Conservation (phyloP, 2,888 invertebrate genomes). For the Diplazon laetatorius region DNA sequence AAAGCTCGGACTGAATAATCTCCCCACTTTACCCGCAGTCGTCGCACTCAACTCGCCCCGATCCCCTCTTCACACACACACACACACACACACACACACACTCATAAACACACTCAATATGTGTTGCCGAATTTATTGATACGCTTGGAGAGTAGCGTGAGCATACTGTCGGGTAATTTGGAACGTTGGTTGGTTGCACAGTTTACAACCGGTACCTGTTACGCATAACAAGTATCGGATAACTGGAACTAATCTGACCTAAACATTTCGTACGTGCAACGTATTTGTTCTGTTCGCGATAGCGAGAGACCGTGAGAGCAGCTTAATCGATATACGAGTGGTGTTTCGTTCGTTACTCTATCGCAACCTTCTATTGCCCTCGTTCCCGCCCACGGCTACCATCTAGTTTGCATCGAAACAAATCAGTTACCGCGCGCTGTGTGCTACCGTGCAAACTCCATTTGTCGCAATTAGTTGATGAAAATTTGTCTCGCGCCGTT, state of each 20-base stretch:
- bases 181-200: constrained; percentile 48
- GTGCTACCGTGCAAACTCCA: constrained; percentile 4
- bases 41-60: neutral
- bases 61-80: neutral
- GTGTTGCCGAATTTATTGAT: constrained; percentile 53
- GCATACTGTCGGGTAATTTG: constrained; percentile 51
- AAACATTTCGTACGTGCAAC: constrained; percentile 60
- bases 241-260: constrained; percentile 64
- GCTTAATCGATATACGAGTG: constrained; percentile 56
- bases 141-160: constrained; percentile 49
- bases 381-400: neutral
- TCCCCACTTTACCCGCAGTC: neutral
- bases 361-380: constrained; percentile 1
- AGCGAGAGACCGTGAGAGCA: constrained; percentile 6
- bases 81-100: neutral
- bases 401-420: constrained; percentile 41
- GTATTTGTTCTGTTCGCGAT: constrained; percentile 39
- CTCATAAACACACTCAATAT: neutral
- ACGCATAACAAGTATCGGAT: constrained; percentile 63
- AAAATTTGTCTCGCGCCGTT: constrained; percentile 29
- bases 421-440: constrained; percentile 39
- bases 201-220: constrained; percentile 63
- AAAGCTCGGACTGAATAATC: constrained; percentile 20
- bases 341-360: constrained; percentile 33
- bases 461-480: constrained; percentile 50